A percentile compares a stretch with the other conserved stretches of the same genome.
phyloP scores from a whole-genome alignment of 37 sponge, comb jelly and placozoan species.

The Haliclona indistincta region DNA sequence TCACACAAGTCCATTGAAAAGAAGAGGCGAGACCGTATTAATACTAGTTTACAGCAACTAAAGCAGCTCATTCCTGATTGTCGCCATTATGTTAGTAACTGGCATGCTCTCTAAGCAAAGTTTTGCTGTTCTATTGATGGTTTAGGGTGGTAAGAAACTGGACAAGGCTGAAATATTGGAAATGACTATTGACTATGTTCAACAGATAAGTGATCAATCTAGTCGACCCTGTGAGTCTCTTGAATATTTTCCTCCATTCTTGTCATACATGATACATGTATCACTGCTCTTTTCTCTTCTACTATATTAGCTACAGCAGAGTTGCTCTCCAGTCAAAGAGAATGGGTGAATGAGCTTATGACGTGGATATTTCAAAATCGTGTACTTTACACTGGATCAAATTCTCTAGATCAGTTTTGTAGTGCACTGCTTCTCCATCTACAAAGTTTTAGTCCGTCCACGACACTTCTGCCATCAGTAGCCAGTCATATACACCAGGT shows the following conservation, averaged over 20 bases:
- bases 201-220: slow-evolving; percentile 59
- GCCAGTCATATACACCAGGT: neutral
- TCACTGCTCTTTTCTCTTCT: too few relatives aligned
- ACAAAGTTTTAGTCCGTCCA: slow-evolving; percentile 43
- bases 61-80: slow-evolving; percentile 85
- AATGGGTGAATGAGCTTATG: slow-evolving; percentile 81
- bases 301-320: too few relatives aligned
- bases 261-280: too few relatives aligned
- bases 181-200: slow-evolving; percentile 83
- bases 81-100: slow-evolving; percentile 65
- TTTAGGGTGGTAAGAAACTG: slow-evolving; percentile 80
- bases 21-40: slow-evolving; percentile 86
- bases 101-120: neutral
- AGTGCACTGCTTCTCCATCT: slow-evolving; percentile 72
- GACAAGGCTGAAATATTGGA: slow-evolving; percentile 93
- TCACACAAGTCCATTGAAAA: slow-evolving; percentile 92
- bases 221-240: too few relatives aligned
- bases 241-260: too few relatives aligned
- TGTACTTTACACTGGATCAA: slow-evolving; percentile 52
- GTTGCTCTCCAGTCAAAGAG: too few relatives aligned
- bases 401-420: slow-evolving; percentile 67
- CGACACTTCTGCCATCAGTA: neutral
- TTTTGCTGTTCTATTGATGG: neutral
- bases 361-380: slow-evolving; percentile 87
- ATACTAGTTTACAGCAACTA: slow-evolving; percentile 49